Base-by-base conservation (phyloP, 2,113 vertebrate species). In the Galeopterus variegatus region DNA sequence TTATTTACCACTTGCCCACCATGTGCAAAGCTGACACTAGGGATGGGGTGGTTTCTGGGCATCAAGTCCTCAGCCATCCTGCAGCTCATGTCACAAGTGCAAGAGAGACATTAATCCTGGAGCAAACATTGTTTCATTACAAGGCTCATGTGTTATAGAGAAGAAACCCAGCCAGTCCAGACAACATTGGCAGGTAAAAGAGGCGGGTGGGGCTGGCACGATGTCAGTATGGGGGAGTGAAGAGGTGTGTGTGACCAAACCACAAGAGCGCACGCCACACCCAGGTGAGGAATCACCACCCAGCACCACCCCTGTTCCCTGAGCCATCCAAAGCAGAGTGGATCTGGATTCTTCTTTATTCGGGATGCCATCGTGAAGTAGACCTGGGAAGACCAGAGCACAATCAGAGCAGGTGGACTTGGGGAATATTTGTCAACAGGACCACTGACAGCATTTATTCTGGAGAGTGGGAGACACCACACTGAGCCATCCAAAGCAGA, bases 11-110 rank as follows among this genome's bases (percentile, higher is more conserved):
- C 2, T 12, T 13, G 1, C 6, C 41, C 60, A 2, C 33, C 33
- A 6, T 7, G 5, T 6, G 1, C 31, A 18, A 21, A 4, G 0
- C 41, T 13, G 2, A 14, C 11, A 1, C 28, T 23, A 5, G 33
- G 13, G 23, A 17, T 2, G 7, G 13, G 31, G 31, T 5, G 3
- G 3, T 28, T 6, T 28, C 19, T 12, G 12, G 52, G 8, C 5
- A 0, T 0, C 24, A 52, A 19, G 21, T 5, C 0, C 3, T 17
- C 14, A 21, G 62, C 13, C 14, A 5, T 31, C 26, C 6, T 3
- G 3, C 0, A 7, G 58, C 2, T 13, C 24, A 9, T 8, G 13
- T 5, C 1, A 15, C 0, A 36, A 11, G 10, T 8, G 17, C 31
- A 1, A 52, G 13, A 24, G 84, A 6, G n/a, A 41, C 28, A 11